Evolutionary conservation across 2,113 vertebrate species (phyloP), one percentile per base, ranked within the genome.

Genomic region (Centropus unirufus): DNA sequence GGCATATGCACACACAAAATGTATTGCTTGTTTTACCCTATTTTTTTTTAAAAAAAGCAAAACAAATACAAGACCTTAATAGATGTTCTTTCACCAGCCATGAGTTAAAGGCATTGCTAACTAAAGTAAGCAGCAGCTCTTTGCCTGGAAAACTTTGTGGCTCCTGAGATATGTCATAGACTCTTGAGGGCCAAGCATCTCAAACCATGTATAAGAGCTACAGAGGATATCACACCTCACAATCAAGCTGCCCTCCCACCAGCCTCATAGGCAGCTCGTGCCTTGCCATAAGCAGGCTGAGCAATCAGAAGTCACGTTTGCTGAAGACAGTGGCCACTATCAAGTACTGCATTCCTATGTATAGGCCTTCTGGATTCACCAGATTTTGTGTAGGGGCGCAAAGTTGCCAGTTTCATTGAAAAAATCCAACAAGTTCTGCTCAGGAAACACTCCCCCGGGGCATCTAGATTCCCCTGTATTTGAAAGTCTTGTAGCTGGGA

Each of bases 331-430:
- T 5, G 29, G 23, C 26, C 34, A 2, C 39, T 23, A 4, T 12
- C 63, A 42, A 0, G 0, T 59, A 17, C 8, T 0, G 0, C 36
- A 7, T 46, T 59, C 12, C 62, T 21, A 4, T 75, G 21, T 18
- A 52, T 47, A 36, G 55, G n/a, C 51, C 34, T 64, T 70, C 12
- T 32, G 12, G 36, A 49, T 79, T 30, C 29, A 73, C 17, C 21
- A 66, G 36, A 21, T 40, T 62, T 80, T 87, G 18, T 34, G 19
- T 13, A n/a, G 63, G 19, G 24, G 6, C 26, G 39, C 34, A 68
- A 70, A 80, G 15, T 34, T 73, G 29, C 2, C 2, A 29, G 20
- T 55, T 67, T 24, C 10, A 5, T 9, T 75, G 34, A 36, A 36
- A 27, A 93, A 94, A 32, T 46, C 11, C 9, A 22, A 30, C 9